These are phyloP conservation scores for Anas platyrhynchos DNA, from an alignment of 2,113 vertebrate genomes.

Conservation along the genomic window DNA sequence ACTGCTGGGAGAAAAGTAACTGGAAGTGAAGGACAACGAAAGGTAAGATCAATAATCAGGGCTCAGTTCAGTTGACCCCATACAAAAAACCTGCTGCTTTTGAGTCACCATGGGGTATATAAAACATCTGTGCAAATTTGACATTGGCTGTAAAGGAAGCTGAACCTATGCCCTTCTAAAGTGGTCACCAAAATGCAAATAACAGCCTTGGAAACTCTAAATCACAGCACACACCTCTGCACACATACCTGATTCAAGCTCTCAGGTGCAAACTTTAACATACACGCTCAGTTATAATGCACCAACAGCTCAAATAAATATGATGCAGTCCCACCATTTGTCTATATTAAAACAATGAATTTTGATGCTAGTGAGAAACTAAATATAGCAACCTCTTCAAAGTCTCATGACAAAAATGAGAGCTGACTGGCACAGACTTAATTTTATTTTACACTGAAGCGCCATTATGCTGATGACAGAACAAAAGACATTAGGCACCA, in stretches of 20 bases:
- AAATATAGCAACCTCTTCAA: not conserved
- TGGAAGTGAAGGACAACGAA: constrained; percentile 5
- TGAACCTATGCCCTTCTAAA: not conserved
- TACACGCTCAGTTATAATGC: not conserved
- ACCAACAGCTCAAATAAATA: not conserved
- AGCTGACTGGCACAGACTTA: not conserved
- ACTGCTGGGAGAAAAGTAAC: constrained; percentile 1
- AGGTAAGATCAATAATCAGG: not conserved
- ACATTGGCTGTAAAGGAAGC: not conserved
- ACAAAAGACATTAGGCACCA: not conserved
- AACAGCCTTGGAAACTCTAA: not conserved
- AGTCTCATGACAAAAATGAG: not conserved
- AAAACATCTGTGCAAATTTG: not conserved
- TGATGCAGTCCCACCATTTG: not conserved
- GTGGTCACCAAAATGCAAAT: not conserved
- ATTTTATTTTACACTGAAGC: not conserved
- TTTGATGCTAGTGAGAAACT: not conserved
- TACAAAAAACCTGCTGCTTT: not conserved
- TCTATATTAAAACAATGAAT: not conserved
- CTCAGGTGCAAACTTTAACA: not conserved
- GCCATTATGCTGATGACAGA: not conserved
- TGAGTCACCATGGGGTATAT: not conserved
- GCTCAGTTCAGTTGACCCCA: not conserved
- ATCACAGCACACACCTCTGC: not conserved
- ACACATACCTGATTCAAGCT: not conserved